A percentile compares a stretch with the other conserved stretches of the same genome.
Conservation (phyloP, 30 jellyfish, hydroid and myxozoan genomes). For the Chrysaora quinquecirrha region DNA sequence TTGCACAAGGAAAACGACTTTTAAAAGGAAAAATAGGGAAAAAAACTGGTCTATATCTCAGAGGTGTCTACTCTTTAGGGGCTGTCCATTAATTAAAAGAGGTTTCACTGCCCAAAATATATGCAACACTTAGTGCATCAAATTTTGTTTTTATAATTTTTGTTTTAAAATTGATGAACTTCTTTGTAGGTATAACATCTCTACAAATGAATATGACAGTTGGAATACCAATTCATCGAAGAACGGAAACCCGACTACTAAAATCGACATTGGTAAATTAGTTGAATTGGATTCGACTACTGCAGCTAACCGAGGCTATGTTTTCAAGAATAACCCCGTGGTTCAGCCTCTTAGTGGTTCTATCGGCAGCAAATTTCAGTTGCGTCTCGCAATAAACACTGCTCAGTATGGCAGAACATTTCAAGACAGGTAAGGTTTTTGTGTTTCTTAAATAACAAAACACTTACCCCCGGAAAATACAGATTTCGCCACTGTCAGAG, state of each 20-base stretch:
- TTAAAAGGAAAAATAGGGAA: too few species aligned
- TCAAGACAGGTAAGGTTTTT: conserved; percentile 85
- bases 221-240: conserved; percentile 58
- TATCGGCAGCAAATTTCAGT: conserved; percentile 56
- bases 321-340: conserved; percentile 83
- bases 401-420: conserved; percentile 97
- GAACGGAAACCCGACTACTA: conserved; percentile 54
- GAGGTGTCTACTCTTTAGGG: too few species aligned
- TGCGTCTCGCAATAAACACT: conserved; percentile 91
- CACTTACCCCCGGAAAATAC: neutral
- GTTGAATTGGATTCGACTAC: conserved; percentile 80
- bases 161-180: too few species aligned
- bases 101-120: too few species aligned
- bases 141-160: too few species aligned
- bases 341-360: conserved; percentile 71
- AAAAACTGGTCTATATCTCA: too few species aligned
- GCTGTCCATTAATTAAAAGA: too few species aligned
- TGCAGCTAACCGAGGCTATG: conserved; percentile 82
- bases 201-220: conserved; percentile 68
- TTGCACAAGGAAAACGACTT: too few species aligned
- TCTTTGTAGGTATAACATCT: conserved; percentile 73
- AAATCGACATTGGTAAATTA: conserved; percentile 64
- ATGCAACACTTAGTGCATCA: too few species aligned
- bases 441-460: neutral
- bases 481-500: too few species aligned